Conservation (phyloP, 2,888 invertebrate genomes). For the Axea sp. region DNA sequence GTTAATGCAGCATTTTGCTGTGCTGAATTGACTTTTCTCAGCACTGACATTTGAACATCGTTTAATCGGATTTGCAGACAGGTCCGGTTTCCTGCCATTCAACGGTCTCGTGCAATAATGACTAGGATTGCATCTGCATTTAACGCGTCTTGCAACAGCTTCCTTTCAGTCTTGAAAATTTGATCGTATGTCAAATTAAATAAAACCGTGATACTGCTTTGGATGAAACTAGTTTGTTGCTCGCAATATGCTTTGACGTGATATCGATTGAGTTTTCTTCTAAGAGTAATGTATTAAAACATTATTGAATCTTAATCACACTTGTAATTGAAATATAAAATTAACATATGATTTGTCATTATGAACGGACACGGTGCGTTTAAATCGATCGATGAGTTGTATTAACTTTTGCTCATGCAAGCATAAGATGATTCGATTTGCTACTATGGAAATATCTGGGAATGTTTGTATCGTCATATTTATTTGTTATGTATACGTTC, state of each 20-base stretch:
- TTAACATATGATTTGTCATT: slow-evolving; percentile 3
- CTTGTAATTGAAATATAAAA: slow-evolving; percentile 30
- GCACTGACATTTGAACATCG: neutral
- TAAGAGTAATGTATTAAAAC: slow-evolving; percentile 23
- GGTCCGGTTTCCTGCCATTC: slow-evolving; percentile 14
- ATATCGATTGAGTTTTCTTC: slow-evolving; percentile 42
- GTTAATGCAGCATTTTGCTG: too few relatives aligned
- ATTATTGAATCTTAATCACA: slow-evolving; percentile 3
- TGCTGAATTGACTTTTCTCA: too few relatives aligned
- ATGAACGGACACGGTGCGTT: neutral
- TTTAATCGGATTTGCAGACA: slow-evolving; percentile 1
- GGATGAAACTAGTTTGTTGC: slow-evolving; percentile 42
- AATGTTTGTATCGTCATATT: too few relatives aligned
- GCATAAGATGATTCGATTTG: slow-evolving; percentile 30
- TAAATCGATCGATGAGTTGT: slow-evolving; percentile 5
- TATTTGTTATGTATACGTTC: too few relatives aligned
- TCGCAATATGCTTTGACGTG: slow-evolving; percentile 43
- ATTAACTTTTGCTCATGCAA: slow-evolving; percentile 6
- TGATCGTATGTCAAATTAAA: slow-evolving; percentile 51
- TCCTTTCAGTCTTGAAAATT: slow-evolving; percentile 40
- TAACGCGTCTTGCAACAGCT: slow-evolving; percentile 25
- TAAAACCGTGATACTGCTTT: slow-evolving; percentile 23
- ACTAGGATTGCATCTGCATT: slow-evolving; percentile 30
- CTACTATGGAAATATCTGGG: slow-evolving; percentile 25
- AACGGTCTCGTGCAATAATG: slow-evolving; percentile 21